Evolutionary conservation across 2,888 invertebrate species (phyloP).

Genomic region (Macrosoma leucophasiata): DNA sequence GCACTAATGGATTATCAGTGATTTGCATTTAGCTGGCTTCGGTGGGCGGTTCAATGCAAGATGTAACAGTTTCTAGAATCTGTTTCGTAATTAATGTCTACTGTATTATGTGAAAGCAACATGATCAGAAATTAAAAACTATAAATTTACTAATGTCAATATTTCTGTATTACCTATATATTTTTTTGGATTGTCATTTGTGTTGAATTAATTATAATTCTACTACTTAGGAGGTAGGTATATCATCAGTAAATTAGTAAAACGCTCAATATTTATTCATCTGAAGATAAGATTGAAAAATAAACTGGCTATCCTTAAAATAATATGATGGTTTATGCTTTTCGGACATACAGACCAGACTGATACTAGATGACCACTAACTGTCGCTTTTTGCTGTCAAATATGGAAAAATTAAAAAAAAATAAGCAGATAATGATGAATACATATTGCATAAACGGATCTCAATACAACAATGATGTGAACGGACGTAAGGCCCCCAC

Average conservation of each 20-base stretch:
- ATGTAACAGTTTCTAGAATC: slow-evolving; percentile 21
- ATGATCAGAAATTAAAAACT: background rate
- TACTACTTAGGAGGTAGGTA: no score
- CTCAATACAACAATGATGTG: slow-evolving; percentile 49
- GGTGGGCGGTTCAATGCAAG: slow-evolving; percentile 40
- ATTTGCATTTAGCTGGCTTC: slow-evolving; percentile 70
- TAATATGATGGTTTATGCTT: background rate
- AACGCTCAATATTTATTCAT: no score
- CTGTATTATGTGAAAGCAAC: background rate
- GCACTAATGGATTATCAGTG: slow-evolving; percentile 73
- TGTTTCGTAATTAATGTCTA: no score
- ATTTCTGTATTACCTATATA: background rate
- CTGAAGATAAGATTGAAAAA: no score
- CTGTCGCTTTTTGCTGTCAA: background rate
- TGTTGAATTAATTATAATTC: background rate
- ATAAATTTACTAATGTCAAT: background rate
- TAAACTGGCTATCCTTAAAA: no score
- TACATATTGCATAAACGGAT: slow-evolving; percentile 31
- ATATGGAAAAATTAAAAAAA: background rate
- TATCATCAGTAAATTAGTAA: no score
- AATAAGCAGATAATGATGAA: slow-evolving; percentile 3
- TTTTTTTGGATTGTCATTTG: background rate
- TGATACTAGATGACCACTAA: background rate
- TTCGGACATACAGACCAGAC: background rate
- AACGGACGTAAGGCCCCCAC: slow-evolving; percentile 42